Conservation (phyloP, 2,113 vertebrate genomes). For the Scortum barcoo region DNA sequence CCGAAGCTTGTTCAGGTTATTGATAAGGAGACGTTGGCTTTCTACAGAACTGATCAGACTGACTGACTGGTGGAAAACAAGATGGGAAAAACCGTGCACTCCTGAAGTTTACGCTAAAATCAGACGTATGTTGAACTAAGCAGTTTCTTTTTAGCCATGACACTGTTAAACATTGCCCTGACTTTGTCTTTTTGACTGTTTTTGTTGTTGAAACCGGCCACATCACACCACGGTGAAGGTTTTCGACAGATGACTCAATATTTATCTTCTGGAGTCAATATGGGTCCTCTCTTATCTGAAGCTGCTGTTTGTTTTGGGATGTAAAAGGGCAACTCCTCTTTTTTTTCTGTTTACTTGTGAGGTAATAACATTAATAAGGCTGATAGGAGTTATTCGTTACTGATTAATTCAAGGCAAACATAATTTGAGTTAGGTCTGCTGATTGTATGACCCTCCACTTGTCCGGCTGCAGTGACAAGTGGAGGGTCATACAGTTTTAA, state of each 20-base stretch:
- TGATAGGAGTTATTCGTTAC: background rate
- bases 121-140: too few relatives aligned
- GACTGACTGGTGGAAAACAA: background rate
- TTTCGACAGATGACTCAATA: background rate
- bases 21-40: background rate
- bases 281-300: background rate
- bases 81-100: background rate
- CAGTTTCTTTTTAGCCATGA: background rate
- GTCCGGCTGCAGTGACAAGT: background rate
- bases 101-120: too few relatives aligned
- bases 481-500: background rate
- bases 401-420: background rate
- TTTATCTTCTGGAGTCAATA: constrained; percentile 5
- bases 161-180: background rate
- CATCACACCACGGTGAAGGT: too few relatives aligned
- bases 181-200: background rate
- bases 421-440: background rate
- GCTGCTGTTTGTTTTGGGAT: constrained; percentile 28
- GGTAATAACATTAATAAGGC: background rate
- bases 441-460: background rate
- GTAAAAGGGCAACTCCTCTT: background rate
- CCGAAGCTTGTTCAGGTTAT: too few relatives aligned
- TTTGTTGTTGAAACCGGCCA: background rate
- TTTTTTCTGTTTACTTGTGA: background rate
- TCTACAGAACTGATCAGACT: background rate